phyloP scores from a whole-genome alignment of 2,113 vertebrate species.

The Nipponia nippon region DNA sequence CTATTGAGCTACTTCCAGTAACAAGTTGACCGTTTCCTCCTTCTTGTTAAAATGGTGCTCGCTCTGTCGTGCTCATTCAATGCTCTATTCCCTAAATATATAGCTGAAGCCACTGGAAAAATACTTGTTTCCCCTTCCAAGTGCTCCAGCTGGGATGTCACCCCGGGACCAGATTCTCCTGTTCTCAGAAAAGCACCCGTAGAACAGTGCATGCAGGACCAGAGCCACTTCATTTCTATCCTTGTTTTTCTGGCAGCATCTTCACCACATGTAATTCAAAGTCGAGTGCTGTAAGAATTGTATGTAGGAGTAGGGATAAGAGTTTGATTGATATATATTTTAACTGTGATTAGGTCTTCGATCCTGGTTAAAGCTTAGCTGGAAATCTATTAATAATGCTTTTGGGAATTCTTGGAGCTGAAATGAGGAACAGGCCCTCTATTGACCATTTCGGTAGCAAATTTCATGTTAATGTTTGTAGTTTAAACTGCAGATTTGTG shows the following conservation, averaged over 20 bases:
- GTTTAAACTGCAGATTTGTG: not conserved
- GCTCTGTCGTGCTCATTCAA: not conserved
- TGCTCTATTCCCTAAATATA: not conserved
- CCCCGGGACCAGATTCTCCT: not conserved
- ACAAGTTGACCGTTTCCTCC: not conserved
- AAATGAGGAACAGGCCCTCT: slow-evolving; percentile 22
- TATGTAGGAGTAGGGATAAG: not conserved
- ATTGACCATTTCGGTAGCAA: not conserved
- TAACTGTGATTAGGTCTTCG: slow-evolving; percentile 27
- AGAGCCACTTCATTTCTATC: not conserved
- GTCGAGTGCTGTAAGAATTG: not conserved
- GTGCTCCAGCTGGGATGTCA: not conserved
- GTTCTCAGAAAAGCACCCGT: not conserved
- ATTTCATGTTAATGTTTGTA: not conserved
- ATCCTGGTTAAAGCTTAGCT: slow-evolving; percentile 1
- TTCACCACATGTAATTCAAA: not conserved
- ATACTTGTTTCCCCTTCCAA: not conserved
- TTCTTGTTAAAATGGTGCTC: not conserved
- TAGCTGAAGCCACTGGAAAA: not conserved
- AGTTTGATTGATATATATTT: not conserved
- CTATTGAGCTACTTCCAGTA: not conserved
- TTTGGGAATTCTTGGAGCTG: not conserved
- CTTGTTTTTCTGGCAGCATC: not conserved
- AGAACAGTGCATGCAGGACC: not conserved
- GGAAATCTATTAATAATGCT: not conserved